phyloP scores from a whole-genome alignment of 2,797 vertebrate genomes.

The Xiphorhynchus erythropygius region DNA sequence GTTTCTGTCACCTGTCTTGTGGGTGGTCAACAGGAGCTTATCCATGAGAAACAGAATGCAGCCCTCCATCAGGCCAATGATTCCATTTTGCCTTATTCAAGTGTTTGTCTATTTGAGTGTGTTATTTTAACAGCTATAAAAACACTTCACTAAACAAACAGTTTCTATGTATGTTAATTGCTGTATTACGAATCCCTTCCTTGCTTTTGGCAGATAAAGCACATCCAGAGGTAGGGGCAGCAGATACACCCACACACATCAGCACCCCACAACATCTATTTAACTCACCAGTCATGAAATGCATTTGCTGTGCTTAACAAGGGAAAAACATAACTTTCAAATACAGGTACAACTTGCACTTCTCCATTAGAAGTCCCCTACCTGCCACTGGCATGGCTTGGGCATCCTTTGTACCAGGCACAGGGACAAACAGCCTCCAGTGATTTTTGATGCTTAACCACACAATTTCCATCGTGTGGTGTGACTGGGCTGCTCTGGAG shows the following conservation, averaged over 20 bases:
- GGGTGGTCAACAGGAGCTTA: background rate
- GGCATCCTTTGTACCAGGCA: background rate
- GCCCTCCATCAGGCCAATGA: background rate
- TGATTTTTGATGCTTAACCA: background rate
- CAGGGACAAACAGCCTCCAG: background rate
- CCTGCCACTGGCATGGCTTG: background rate
- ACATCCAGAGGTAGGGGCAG: background rate
- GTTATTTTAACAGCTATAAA: slow-evolving; percentile 31
- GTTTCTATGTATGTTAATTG: background rate
- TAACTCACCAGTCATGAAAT: background rate
- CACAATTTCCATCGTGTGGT: fast-evolving
- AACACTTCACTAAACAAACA: slow-evolving; percentile 26
- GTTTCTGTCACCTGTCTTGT: fast-evolving
- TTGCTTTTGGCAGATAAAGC: background rate
- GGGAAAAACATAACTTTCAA: background rate
- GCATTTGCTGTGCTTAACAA: background rate
- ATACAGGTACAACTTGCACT: background rate
- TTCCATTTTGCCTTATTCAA: background rate
- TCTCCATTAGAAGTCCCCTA: background rate
- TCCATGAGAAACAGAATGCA: background rate
- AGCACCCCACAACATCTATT: background rate
- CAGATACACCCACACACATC: background rate
- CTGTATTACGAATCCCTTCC: background rate
- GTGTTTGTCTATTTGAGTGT: background rate
- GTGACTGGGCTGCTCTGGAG: background rate